Percentiles rank a stretch among this genome's conserved stretches.
phyloP scores from a whole-genome alignment of 2,888 invertebrate species.

The Pseudococcus viburni region DNA sequence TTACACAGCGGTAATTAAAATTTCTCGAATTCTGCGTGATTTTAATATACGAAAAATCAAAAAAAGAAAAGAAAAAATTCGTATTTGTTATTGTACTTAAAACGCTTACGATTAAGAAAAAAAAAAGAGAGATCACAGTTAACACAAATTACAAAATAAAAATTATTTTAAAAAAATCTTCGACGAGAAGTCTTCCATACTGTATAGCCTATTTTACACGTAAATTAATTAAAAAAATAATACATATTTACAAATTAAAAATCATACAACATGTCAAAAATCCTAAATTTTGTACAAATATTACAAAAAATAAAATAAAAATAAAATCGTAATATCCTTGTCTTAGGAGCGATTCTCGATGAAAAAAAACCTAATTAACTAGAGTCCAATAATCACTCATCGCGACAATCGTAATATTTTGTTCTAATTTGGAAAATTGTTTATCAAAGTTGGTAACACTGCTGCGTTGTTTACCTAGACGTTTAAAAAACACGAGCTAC shows the following conservation, averaged over 20 bases:
- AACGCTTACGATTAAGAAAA: not conserved
- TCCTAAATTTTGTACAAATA: not conserved
- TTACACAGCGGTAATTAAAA: conserved; percentile 20
- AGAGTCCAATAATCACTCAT: not conserved
- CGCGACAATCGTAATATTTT: not conserved
- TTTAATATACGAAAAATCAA: not conserved
- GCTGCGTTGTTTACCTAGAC: not conserved
- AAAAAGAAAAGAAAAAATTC: not conserved
- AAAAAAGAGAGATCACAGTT: conserved; percentile 64
- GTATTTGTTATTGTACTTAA: conserved; percentile 34
- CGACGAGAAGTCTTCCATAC: not conserved
- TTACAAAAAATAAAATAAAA: not conserved
- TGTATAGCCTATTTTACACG: not conserved
- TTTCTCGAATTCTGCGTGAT: not conserved
- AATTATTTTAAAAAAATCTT: conserved; percentile 52
- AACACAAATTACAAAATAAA: conserved; percentile 53
- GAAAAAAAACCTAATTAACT: conserved; percentile 15
- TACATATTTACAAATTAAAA: not conserved
- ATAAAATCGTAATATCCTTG: not conserved
- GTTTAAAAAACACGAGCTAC: not conserved
- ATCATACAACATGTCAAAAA: not conserved
- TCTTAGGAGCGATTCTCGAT: not conserved
- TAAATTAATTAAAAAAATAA: not conserved
- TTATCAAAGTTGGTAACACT: not conserved
- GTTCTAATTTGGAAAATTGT: not conserved